phyloP scores from a whole-genome alignment of 2,888 invertebrate species.

The Lumbricus terrestris region DNA sequence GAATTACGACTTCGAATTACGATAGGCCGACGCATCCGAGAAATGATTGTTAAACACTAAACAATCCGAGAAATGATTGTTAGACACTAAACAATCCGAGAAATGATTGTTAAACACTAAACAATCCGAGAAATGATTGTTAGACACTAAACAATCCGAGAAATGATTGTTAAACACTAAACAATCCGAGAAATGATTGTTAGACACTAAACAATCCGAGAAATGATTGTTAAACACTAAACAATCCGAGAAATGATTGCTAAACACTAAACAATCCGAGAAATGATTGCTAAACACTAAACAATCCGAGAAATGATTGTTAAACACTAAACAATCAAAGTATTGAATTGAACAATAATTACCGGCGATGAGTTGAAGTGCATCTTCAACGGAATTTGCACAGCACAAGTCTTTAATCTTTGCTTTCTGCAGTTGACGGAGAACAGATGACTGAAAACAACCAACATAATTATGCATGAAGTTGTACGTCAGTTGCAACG shows the following conservation, averaged over 20 bases:
- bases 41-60: neutral
- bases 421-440: neutral
- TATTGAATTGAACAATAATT: neutral
- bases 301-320: neutral
- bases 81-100: too few species aligned
- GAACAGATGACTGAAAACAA: neutral
- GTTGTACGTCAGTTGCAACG: neutral
- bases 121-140: too few species aligned
- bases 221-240: neutral
- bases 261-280: too few species aligned
- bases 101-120: neutral
- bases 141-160: too few species aligned
- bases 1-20: too few species aligned
- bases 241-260: too few species aligned
- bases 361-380: constrained; percentile 7
- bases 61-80: too few species aligned
- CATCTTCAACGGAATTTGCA: neutral
- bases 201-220: too few species aligned
- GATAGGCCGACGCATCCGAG: too few species aligned
- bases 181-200: too few species aligned
- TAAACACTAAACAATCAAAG: neutral
- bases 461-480: neutral
- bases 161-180: neutral
- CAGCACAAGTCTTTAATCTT: neutral
- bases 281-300: too few species aligned